phyloP scores from a whole-genome alignment of 2,797 vertebrate species.

The Tachyglossus aculeatus region DNA sequence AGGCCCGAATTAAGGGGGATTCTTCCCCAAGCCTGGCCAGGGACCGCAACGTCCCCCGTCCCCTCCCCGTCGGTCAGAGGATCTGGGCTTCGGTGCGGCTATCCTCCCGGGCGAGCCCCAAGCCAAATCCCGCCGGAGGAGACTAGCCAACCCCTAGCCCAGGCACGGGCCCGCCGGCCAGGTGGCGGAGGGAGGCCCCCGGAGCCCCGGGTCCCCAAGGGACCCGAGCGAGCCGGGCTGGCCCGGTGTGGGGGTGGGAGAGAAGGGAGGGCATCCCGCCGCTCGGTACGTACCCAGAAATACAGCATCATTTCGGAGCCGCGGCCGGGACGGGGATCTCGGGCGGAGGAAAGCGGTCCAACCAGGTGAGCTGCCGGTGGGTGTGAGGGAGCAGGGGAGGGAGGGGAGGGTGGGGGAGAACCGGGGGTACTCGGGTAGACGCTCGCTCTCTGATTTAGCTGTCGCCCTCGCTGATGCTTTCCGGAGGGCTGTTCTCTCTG shows the following conservation, averaged over 20 bases:
- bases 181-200: rapidly evolving
- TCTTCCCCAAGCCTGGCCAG: too few relatives aligned
- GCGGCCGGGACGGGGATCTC: not conserved
- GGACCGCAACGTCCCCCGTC: too few relatives aligned
- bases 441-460: not conserved
- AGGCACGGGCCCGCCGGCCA: not conserved
- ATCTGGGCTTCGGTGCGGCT: too few relatives aligned
- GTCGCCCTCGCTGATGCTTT: not conserved
- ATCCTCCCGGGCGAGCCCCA: too few relatives aligned
- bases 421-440: rapidly evolving
- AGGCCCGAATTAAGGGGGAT: too few relatives aligned
- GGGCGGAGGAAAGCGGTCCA: not conserved
- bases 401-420: not conserved
- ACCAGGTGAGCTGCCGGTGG: not conserved
- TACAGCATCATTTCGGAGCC: conserved; percentile 52
- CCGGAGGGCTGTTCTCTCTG: not conserved
- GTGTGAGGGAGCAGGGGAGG: not conserved
- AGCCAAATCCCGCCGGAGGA: too few relatives aligned
- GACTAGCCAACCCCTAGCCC: too few relatives aligned
- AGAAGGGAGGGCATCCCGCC: not conserved
- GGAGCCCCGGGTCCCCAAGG: not conserved
- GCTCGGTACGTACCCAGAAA: conserved; percentile 59
- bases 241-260: rapidly evolving
- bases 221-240: not conserved
- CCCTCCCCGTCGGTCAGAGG: too few relatives aligned